Evolutionary conservation across 2,113 vertebrate species (phyloP).

Genomic region (Apaloderma vittatum): DNA sequence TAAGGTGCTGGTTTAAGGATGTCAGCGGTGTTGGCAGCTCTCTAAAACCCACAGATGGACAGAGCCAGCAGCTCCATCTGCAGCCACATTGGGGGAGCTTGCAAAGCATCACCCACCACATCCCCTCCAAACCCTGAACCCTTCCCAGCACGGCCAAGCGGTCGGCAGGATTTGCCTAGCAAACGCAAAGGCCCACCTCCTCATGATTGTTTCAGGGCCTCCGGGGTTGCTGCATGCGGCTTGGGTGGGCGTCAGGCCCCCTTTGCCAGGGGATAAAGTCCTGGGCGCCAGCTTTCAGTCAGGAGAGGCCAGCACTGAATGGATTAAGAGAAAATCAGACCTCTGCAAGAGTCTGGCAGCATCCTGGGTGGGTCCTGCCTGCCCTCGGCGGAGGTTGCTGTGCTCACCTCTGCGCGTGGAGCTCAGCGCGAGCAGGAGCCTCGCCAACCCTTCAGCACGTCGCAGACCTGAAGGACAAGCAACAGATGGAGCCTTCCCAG

Average conservation of each 20-base stretch:
- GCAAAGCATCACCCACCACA: not conserved
- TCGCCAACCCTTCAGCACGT: not conserved
- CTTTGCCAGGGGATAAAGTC: not conserved
- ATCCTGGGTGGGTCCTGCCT: not conserved
- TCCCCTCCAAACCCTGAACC: not conserved
- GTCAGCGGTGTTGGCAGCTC: not conserved
- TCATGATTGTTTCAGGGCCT: not conserved
- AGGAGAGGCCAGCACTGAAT: not conserved
- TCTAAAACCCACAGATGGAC: not conserved
- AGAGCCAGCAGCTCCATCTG: not conserved
- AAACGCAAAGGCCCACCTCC: rapidly evolving
- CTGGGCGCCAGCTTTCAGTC: not conserved
- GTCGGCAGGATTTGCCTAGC: not conserved
- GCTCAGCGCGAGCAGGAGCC: not conserved
- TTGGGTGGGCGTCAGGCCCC: not conserved
- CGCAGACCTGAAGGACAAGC: not conserved
- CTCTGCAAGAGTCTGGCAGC: not conserved
- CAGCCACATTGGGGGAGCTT: not conserved
- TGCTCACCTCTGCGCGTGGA: not conserved
- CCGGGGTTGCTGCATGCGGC: not conserved
- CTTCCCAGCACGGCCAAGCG: not conserved
- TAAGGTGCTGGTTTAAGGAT: not conserved
- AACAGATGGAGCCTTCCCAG: not conserved
- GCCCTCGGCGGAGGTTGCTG: not conserved
- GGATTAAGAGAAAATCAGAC: not conserved